Percentiles rank a stretch among this genome's conserved stretches.
Conservation (phyloP, 2,113 vertebrate species). For the Muntiacus muntjak region DNA sequence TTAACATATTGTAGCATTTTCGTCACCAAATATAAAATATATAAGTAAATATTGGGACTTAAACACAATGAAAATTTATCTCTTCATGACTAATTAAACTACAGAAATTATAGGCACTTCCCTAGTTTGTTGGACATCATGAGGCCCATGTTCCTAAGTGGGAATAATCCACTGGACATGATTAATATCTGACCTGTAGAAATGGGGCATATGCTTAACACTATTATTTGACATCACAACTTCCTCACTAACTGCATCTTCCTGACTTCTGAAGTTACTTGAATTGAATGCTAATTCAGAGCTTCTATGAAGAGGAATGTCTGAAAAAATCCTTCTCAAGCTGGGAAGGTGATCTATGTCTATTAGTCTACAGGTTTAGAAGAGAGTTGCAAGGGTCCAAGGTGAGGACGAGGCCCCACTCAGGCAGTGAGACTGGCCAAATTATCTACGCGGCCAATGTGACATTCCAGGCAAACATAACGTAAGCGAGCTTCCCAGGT, state of each 20-base stretch:
- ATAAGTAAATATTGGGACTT: not conserved
- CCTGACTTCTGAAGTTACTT: not conserved
- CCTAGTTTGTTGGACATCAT: not conserved
- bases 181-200: not conserved
- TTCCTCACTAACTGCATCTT: not conserved
- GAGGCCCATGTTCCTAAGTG: not conserved
- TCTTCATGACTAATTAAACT: not conserved
- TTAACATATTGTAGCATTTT: not conserved
- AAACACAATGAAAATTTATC: not conserved
- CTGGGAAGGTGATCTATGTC: not conserved
- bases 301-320: not conserved
- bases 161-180: not conserved
- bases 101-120: not conserved
- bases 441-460: not conserved
- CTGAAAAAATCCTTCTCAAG: not conserved
- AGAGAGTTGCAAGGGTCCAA: not conserved
- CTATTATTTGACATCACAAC: not conserved
- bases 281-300: not conserved
- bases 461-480: not conserved
- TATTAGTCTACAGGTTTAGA: not conserved
- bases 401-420: not conserved
- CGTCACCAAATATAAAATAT: not conserved
- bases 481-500: rapidly evolving
- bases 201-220: not conserved
- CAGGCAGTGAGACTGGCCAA: not conserved